phyloP scores from a whole-genome alignment of 2,113 vertebrate species.

The Tupaia tana region DNA sequence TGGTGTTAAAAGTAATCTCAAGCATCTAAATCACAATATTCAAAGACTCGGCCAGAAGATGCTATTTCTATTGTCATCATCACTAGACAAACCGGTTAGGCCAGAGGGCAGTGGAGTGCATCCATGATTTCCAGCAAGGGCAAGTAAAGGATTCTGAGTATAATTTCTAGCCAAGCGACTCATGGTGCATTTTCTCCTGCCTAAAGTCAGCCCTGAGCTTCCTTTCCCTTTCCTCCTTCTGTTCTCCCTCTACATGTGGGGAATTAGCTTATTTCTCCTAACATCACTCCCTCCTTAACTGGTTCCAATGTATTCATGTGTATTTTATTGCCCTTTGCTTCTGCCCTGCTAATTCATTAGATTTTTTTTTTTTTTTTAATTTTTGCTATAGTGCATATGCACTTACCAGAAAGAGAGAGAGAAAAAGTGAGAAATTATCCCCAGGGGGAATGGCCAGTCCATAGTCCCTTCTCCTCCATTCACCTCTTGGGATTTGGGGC shows the following conservation, averaged over 20 bases:
- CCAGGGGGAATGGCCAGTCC: too few relatives aligned
- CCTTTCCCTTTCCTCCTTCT: background rate
- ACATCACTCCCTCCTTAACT: background rate
- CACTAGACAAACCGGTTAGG: background rate
- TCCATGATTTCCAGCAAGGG: background rate
- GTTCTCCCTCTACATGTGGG: background rate
- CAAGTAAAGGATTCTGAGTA: background rate
- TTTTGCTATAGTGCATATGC: too few relatives aligned
- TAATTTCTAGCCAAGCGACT: background rate
- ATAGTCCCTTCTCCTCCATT: too few relatives aligned
- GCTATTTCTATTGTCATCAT: constrained; percentile 23
- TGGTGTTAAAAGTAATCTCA: constrained; percentile 46
- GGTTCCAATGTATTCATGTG: too few relatives aligned
- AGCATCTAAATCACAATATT: constrained; percentile 5
- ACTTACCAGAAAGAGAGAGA: too few relatives aligned
- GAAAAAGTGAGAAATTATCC: too few relatives aligned
- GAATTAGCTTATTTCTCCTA: background rate
- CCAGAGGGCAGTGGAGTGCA: background rate
- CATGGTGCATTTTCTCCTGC: background rate
- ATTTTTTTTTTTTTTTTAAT: too few relatives aligned
- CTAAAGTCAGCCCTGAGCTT: background rate
- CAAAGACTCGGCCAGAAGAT: constrained; percentile 16
- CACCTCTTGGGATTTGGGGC: too few relatives aligned
- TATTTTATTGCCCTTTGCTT: too few relatives aligned
- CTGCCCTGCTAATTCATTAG: too few relatives aligned